Evolutionary conservation across 2,888 invertebrate genomes (phyloP).

Genomic region (Falcaria lacertinaria): DNA sequence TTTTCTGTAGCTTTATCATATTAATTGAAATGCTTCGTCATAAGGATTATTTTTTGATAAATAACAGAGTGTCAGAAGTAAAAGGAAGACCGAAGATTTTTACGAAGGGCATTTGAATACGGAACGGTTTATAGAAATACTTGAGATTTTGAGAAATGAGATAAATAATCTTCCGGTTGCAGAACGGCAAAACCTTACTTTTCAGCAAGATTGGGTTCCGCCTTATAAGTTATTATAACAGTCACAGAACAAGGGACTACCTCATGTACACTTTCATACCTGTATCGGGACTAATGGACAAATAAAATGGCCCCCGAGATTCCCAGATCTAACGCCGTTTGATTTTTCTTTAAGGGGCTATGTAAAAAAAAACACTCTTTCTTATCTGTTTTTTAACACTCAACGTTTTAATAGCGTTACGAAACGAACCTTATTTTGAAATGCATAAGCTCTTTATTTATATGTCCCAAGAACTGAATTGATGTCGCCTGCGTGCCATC

Average conservation of each 20-base stretch:
- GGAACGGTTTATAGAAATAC: slow-evolving; percentile 3
- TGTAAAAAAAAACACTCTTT: slow-evolving; percentile 8
- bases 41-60: no score
- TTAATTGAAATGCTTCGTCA: no score
- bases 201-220: slow-evolving; percentile 4
- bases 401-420: slow-evolving; percentile 13
- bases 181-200: slow-evolving; percentile 4
- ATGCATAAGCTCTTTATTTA: background rate
- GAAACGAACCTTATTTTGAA: slow-evolving; percentile 10
- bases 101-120: slow-evolving; percentile 5
- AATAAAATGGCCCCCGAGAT: background rate
- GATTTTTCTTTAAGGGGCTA: background rate
- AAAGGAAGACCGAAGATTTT: no score
- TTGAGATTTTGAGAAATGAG: slow-evolving; percentile 5
- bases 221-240: no score
- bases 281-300: background rate
- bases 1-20: no score
- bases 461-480: slow-evolving; percentile 7
- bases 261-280: background rate
- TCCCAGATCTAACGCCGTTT: background rate
- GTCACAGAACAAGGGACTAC: background rate
- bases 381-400: slow-evolving; percentile 9
- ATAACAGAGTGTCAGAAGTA: no score
- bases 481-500: slow-evolving; percentile 7
- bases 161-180: slow-evolving; percentile 5